Base-by-base conservation (phyloP, 2,888 invertebrate genomes). In the Achlya flavicornis region DNA sequence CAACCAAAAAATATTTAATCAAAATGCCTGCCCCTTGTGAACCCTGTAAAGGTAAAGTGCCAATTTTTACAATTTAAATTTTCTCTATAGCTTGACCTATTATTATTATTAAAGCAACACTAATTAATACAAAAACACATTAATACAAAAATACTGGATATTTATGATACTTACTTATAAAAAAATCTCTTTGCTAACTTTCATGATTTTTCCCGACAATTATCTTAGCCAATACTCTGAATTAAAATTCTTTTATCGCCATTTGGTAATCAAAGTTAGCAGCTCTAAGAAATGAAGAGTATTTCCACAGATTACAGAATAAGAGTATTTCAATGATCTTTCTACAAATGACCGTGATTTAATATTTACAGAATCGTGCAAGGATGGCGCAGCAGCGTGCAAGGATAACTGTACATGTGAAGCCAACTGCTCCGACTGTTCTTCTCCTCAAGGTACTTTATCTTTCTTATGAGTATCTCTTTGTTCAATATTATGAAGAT, bases 21-120 rank as follows among this genome's bases (percentile, higher is more conserved):
- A 88, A 84, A 61, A 95, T 95, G 95, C 95, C 95, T 70, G 93
- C 94, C 35, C 95, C 95, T 16, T 90, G 92, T 72, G 95, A 95
- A 74, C 81, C 93, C 48, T 94, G 94, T 81, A 95, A 95, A 90
- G 95, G 95, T 95, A 87, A 82, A 83, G 63, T 33, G 38, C 59
- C 16, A 57, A 26, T 58, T 10, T 26, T 35, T 43, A 11, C 35
- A n/a, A 57, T 32, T 63, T 53, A n/a, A 38, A 60, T 43, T 57
- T 61, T 35, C 16, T 59, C 53, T 35, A 48, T 61, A 12, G 6
- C 46, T 8, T 41, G 0, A 41, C 41, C 3, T 3, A 12, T 3
- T 12, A 4, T 3, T 12, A 12, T 12, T 11, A 12, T 4, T 12
- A 12, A 41, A 11, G 2, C 2, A 5, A 12, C 6, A 12, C n/a